Evolutionary conservation across 2,797 vertebrate species (phyloP).

Genomic region (Orestias chungarensis): DNA sequence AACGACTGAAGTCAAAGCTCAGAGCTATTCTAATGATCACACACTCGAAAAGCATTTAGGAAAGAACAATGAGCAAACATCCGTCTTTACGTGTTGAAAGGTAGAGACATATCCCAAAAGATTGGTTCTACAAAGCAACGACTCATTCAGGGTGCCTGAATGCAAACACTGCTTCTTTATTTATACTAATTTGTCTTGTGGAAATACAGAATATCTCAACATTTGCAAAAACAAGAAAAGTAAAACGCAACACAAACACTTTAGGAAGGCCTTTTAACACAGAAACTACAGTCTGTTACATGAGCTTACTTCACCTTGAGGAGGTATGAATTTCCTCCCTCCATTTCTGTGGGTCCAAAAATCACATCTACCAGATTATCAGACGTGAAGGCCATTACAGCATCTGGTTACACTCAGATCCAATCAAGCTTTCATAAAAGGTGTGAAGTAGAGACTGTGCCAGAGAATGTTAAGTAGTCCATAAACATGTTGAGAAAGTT

Average conservation of each 20-base stretch:
- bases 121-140: background rate
- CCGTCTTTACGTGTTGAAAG: background rate
- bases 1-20: background rate
- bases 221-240: no score
- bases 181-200: background rate
- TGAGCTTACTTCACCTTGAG: no score
- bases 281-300: no score
- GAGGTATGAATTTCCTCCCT: background rate
- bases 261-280: no score
- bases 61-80: background rate
- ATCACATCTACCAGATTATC: slow-evolving; percentile 22
- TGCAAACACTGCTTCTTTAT: background rate
- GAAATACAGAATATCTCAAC: no score
- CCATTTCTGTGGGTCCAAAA: slow-evolving; percentile 1
- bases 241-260: no score
- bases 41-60: background rate
- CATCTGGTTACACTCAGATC: slow-evolving; percentile 52
- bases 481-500: background rate
- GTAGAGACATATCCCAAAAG: background rate
- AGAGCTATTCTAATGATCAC: background rate
- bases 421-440: slow-evolving; percentile 36
- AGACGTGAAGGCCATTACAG: slow-evolving; percentile 54
- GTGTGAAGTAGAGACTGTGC: background rate
- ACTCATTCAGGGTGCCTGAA: background rate
- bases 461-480: background rate